Conservation (phyloP, 2,113 vertebrate genomes). For the Climacteris rufus region DNA sequence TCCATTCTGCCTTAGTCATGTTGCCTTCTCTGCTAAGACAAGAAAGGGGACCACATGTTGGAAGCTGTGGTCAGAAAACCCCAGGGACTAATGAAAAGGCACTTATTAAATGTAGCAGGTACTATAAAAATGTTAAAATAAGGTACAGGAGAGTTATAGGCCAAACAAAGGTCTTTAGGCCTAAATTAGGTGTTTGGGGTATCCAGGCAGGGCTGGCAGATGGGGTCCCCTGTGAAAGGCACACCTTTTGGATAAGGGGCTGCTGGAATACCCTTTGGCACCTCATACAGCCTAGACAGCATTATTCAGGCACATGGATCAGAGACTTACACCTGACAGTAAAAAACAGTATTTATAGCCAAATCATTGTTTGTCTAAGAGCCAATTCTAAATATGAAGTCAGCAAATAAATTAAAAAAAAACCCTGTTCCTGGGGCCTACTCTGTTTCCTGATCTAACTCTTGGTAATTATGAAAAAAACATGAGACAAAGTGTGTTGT, state of each 20-base stretch:
- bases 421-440: not conserved
- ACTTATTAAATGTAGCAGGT: not conserved
- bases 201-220: not conserved
- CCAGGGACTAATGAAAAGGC: not conserved
- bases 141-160: accelerated
- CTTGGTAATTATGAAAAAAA: not conserved
- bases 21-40: not conserved
- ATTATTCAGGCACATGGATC: not conserved
- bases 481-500: not conserved
- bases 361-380: not conserved
- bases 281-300: not conserved
- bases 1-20: not conserved
- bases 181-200: not conserved
- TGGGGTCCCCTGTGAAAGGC: not conserved
- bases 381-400: not conserved
- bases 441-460: not conserved
- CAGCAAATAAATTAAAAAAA: not conserved
- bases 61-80: not conserved
- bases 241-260: not conserved
- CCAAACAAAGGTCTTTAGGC: not conserved
- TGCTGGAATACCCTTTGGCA: not conserved
- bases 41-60: not conserved
- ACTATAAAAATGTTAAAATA: not conserved
- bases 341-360: not conserved
- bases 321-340: not conserved